phyloP scores from a whole-genome alignment of 1,140 invertebrate species.

The Pogonomyrmex barbatus region DNA sequence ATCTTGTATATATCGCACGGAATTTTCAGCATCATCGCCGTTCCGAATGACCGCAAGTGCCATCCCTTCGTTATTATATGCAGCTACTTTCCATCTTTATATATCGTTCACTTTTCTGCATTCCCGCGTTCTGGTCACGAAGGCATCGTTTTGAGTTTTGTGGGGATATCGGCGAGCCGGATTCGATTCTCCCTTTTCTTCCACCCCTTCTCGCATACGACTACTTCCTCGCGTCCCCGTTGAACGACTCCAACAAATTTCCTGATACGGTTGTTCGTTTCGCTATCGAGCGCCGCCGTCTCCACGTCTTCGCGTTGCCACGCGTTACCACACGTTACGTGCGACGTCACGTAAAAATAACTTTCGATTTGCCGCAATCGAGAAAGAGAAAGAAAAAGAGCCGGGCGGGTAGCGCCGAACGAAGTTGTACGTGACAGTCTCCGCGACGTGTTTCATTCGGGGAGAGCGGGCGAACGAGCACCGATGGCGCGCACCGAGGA shows the following conservation, averaged over 20 bases:
- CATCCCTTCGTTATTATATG: slow-evolving; percentile 16
- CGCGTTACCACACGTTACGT: slow-evolving; percentile 24
- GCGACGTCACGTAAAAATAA: slow-evolving; percentile 76
- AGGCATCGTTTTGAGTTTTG: slow-evolving; percentile 30
- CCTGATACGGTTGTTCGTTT: slow-evolving; percentile 57
- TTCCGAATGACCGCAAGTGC: background rate
- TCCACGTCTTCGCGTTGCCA: slow-evolving; percentile 68
- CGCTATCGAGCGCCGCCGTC: slow-evolving; percentile 61
- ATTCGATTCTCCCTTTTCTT: background rate
- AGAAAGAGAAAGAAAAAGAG: slow-evolving; percentile 37
- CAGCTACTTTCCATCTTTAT: slow-evolving; percentile 32
- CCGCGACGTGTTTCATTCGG: slow-evolving; percentile 53
- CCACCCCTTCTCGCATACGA: background rate
- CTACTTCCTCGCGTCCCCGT: background rate
- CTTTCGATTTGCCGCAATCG: slow-evolving; percentile 75
- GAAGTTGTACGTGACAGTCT: slow-evolving; percentile 67
- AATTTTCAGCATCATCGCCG: slow-evolving; percentile 12
- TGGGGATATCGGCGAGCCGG: slow-evolving; percentile 17
- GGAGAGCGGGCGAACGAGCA: slow-evolving; percentile 41
- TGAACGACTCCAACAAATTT: slow-evolving; percentile 62
- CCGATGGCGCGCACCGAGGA: slow-evolving; percentile 25
- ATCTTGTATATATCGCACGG: too few species aligned
- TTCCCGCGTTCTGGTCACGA: slow-evolving; percentile 47
- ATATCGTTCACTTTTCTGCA: slow-evolving; percentile 8
- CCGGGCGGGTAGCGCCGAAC: slow-evolving; percentile 6